Evolutionary conservation across 1,140 invertebrate species (phyloP).

Genomic region (Psilanteris sp.): DNA sequence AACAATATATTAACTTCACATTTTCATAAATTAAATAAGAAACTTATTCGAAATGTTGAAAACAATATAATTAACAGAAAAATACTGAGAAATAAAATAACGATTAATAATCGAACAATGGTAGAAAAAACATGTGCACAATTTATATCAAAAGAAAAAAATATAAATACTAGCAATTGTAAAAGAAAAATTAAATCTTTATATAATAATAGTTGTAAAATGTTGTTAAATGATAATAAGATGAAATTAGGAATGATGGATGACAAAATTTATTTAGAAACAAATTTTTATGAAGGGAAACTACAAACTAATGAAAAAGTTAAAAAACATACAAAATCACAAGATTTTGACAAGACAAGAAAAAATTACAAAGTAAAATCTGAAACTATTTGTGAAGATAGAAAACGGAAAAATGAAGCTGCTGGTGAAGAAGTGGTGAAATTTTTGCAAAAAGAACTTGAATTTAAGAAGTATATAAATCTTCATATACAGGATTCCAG

Average conservation of each 20-base stretch:
- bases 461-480: slow-evolving; percentile 50
- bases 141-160: too few species aligned
- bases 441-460: slow-evolving; percentile 33
- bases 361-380: neutral
- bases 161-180: too few species aligned
- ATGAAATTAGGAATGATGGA: too few species aligned
- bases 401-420: neutral
- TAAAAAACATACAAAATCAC: too few species aligned
- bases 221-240: too few species aligned
- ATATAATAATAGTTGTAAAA: too few species aligned
- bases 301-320: too few species aligned
- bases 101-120: too few species aligned
- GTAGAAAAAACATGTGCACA: too few species aligned
- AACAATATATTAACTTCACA: slow-evolving; percentile 5
- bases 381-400: neutral
- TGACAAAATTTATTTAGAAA: too few species aligned
- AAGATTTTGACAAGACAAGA: neutral
- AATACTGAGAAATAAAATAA: neutral
- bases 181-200: too few species aligned
- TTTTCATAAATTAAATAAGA: slow-evolving; percentile 11
- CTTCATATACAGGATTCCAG: slow-evolving; percentile 45
- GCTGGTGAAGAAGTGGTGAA: slow-evolving; percentile 6
- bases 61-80: neutral
- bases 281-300: too few species aligned
- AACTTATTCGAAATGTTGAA: neutral